phyloP scores from a whole-genome alignment of 2,888 invertebrate genomes.

The Paralinhomoeus sp. region DNA sequence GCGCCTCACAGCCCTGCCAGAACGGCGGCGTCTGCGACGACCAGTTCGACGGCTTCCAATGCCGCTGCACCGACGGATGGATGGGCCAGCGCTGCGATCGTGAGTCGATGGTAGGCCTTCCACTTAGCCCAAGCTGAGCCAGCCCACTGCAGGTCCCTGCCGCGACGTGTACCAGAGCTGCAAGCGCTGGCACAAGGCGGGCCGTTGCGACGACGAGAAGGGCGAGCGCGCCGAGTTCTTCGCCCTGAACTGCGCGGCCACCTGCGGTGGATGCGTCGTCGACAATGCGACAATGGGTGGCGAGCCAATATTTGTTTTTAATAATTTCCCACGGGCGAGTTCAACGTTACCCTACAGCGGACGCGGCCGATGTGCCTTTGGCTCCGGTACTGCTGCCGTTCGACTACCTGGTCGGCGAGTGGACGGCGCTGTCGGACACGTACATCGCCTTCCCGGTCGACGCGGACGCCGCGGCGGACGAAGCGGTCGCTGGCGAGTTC shows the following conservation, averaged over 20 bases:
- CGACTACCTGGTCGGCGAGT: slow-evolving; percentile 22
- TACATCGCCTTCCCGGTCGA: slow-evolving; percentile 9
- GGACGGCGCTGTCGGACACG: slow-evolving; percentile 11
- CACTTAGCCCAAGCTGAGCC: too few relatives aligned
- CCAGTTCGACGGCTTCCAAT: slow-evolving; percentile 6
- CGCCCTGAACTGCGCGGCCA: slow-evolving; percentile 23
- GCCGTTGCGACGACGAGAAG: slow-evolving; percentile 18
- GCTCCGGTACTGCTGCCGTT: slow-evolving; percentile 24
- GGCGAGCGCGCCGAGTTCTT: slow-evolving; percentile 22
- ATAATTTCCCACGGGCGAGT: too few relatives aligned
- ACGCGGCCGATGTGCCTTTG: slow-evolving; percentile 14
- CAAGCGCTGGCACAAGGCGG: slow-evolving; percentile 22
- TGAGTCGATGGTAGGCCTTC: too few relatives aligned
- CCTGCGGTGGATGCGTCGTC: slow-evolving; percentile 20
- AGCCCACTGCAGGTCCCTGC: slow-evolving; percentile 16
- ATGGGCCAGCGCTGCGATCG: slow-evolving; percentile 24
- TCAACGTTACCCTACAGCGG: too few relatives aligned
- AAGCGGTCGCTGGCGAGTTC: slow-evolving; percentile 4
- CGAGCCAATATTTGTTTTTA: too few relatives aligned
- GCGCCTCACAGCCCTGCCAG: not conserved
- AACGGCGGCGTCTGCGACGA: slow-evolving; percentile 1
- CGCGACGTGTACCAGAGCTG: slow-evolving; percentile 25
- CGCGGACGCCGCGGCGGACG: slow-evolving; percentile 4
- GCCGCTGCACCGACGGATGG: slow-evolving; percentile 19
- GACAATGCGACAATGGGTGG: slow-evolving; percentile 5